Base-by-base conservation (phyloP, 2,888 invertebrate species). In the Perdita meconis region DNA sequence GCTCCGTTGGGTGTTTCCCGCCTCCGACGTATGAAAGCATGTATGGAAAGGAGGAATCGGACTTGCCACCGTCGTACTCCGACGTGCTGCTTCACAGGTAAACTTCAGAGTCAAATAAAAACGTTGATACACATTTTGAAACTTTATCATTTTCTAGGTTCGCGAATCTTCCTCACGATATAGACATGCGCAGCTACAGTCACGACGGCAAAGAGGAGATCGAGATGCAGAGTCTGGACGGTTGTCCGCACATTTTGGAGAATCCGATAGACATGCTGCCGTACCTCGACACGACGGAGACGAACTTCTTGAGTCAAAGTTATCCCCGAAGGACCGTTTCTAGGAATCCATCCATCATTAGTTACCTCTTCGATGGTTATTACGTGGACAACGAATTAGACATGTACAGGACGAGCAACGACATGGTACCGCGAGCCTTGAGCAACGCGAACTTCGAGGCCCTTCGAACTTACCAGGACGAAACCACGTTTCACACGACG, bases 11-110 rank as follows among this genome's bases (percentile, higher is more conserved):
- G 0, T 93, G 93, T 40, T 92, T 93, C 50, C 93, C 93, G 2
- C 94, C 94, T 0, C 94, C 94, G 0, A 92, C 93, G 0, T 94
- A 94, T 85, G 94, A 94, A 60, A 93, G 94, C 74, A 93, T 94
- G 68, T 94, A 93, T 77, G 93, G 93, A 2, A 91, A 91, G 60
- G 91, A 91, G 12, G 91, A 91, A 10, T 82, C 85, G 1, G 90
- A 90, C 0, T 89, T 91, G 88, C 91, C 91, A 1, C 91, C 91
- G 0, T 91, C 91, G 6, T 91, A 91, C 59, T 91, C 91, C 1
- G 91, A 91, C 38, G 91, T 91, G 67, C 73, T 91, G 8, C 80
- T 91, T 10, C 91, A 91, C 77, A 90, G 91, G 91, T 91, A 53
- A 34, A 38, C 12, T 30, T 30, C n/a, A n/a, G 13, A 4, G n/a